Evolutionary conservation across 2,113 vertebrate genomes (phyloP), one percentile per base, ranked within the genome.

Genomic region (Polyodon spathula): DNA sequence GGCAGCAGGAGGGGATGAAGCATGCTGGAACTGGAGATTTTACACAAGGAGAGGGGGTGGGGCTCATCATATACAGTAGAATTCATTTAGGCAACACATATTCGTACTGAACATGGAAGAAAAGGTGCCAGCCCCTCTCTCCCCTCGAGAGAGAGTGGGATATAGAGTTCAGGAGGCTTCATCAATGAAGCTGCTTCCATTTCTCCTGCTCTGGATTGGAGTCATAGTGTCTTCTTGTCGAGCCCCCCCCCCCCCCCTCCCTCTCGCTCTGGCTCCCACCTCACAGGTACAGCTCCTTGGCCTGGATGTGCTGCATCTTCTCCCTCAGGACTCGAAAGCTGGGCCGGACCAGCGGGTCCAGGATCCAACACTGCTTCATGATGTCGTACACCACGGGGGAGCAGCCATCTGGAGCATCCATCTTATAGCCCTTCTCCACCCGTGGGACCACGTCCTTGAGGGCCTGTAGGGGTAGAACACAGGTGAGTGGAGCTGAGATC

Each of bases 371-470:
- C 73, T 89, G 87, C 78, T 92, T 95, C 95, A 97, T 98, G 74
- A 97, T 81, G 56, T 93, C 90, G 0, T 95, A 96, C 71, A 98
- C 92, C 0, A 89, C 85, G 0, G 85, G 73, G 0, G 94, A 86
- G 65, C 95, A 97, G 40, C 93, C 91, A 0, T 98, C 95, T 0
- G 95, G 95, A 64, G 92, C 81, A 2, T 95, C 93, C 95, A 98
- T 98, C 81, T 91, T 94, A 71, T 98, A 98, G 68, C 96, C 96
- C 74, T 93, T 94, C 79, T 97, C 94, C 69, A 97, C 93, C 0
- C 90, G 88, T 54, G 91, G 91, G 55, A 94, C 92, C 17, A 98
- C 94, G 0, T 97, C 93, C 86, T 97, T 98, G 71, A 97, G 87
- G 63, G 93, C 88, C 95, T 98, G 70, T 0, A 4, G 56, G 11